These are phyloP conservation scores for Microctonus hyperodae DNA, from an alignment of 2,888 invertebrate genomes.

Conservation along the genomic window DNA sequence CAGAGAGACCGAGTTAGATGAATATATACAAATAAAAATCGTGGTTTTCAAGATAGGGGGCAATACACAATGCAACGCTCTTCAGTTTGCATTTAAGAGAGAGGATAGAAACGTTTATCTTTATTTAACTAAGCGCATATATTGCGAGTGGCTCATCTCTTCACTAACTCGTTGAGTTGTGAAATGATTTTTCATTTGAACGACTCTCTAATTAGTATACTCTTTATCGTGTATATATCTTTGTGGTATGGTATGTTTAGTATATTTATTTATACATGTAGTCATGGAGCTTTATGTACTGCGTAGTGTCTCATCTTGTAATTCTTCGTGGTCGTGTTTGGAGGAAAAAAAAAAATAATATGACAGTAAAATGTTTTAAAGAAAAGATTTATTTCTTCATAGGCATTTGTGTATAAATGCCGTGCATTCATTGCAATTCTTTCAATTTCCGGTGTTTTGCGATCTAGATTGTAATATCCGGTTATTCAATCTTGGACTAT, in stretches of 20 bases:
- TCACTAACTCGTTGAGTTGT: constrained; percentile 24
- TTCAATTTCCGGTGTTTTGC: constrained; percentile 31
- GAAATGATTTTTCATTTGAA: constrained; percentile 36
- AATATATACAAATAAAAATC: not conserved
- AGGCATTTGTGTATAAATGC: constrained; percentile 26
- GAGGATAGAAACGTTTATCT: constrained; percentile 23
- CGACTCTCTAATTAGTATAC: constrained; percentile 37
- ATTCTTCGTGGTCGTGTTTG: not conserved
- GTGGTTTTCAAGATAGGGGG: constrained; percentile 1
- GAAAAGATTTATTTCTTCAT: constrained; percentile 13
- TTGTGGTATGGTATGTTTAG: no score
- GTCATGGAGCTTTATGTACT: constrained; percentile 19
- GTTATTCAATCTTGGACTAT: constrained; percentile 25
- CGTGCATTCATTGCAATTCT: constrained; percentile 31
- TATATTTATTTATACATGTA: no score
- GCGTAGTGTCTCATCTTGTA: constrained; percentile 27
- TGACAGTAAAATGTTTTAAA: constrained; percentile 6
- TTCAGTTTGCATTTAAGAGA: constrained; percentile 24
- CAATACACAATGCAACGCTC: constrained; percentile 6
- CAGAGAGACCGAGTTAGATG: constrained; percentile 1
- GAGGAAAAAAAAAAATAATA: not conserved
- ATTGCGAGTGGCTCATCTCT: constrained; percentile 1
- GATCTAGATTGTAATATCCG: constrained; percentile 34
- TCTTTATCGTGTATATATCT: constrained; percentile 32
- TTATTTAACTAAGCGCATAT: constrained; percentile 25